Percentiles rank a stretch among this genome's conserved stretches.
These are phyloP conservation scores for Ibidorhyncha struthersii DNA, from an alignment of 2,113 vertebrate species.

Conservation along the genomic window DNA sequence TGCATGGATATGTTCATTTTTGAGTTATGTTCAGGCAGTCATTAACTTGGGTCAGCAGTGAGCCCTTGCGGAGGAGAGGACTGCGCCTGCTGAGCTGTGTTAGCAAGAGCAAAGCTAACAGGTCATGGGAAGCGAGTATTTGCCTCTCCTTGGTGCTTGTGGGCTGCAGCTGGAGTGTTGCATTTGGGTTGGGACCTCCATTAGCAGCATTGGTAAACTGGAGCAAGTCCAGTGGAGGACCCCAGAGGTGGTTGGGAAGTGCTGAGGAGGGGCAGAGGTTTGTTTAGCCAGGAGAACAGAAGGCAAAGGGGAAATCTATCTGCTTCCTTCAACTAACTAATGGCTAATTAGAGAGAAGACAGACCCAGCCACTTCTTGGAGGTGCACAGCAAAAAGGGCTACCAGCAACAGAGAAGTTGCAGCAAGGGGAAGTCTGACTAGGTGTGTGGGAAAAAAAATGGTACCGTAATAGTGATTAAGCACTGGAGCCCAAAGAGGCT, in stretches of 20 bases:
- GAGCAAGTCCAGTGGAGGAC: background rate
- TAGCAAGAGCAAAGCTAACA: background rate
- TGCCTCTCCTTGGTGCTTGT: background rate
- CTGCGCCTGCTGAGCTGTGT: background rate
- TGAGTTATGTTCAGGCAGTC: background rate
- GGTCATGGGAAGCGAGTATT: background rate
- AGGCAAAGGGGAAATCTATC: background rate
- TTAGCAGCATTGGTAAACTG: background rate
- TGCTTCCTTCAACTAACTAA: background rate
- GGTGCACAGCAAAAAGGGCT: no score
- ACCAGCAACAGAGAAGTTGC: background rate
- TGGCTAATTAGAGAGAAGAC: background rate
- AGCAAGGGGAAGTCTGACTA: background rate
- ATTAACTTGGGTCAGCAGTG: background rate
- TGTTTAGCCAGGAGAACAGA: background rate
- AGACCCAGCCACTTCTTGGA: background rate
- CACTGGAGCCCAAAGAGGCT: background rate
- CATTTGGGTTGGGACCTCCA: accelerated
- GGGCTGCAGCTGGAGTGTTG: background rate
- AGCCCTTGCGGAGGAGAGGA: background rate
- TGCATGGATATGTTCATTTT: background rate
- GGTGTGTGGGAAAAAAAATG: background rate
- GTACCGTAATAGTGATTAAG: background rate
- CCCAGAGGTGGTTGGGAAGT: background rate
- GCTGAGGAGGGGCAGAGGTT: background rate